phyloP scores from a whole-genome alignment of 2,888 invertebrate species.

The Erebia ligea region DNA sequence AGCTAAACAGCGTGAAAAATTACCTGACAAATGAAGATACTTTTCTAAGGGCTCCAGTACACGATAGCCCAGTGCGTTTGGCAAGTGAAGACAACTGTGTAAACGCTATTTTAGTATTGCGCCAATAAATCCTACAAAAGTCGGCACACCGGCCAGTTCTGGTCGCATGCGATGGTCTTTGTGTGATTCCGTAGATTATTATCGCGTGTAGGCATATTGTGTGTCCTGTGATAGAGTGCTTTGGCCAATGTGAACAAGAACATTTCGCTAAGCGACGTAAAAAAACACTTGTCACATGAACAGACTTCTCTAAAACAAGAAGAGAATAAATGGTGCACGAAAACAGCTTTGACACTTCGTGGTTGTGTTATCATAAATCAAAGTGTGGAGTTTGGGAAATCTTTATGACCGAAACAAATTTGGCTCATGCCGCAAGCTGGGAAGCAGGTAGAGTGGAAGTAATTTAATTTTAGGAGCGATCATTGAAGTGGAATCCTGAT shows the following conservation, averaged over 20 bases:
- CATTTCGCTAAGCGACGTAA: slow-evolving; percentile 31
- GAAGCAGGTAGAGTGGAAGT: slow-evolving; percentile 53
- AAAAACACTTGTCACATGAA: slow-evolving; percentile 39
- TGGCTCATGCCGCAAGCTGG: slow-evolving; percentile 46
- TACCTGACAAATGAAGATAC: slow-evolving; percentile 39
- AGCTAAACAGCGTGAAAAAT: slow-evolving; percentile 37
- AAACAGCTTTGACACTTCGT: slow-evolving; percentile 36
- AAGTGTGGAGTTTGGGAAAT: slow-evolving; percentile 26
- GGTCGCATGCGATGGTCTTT: too few species aligned
- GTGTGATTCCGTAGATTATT: too few species aligned
- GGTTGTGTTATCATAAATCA: slow-evolving; percentile 38
- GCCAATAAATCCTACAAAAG: too few species aligned
- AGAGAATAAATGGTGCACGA: slow-evolving; percentile 36
- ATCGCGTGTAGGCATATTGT: too few species aligned
- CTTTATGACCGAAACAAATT: slow-evolving; percentile 52
- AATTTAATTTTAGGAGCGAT: slow-evolving; percentile 68
- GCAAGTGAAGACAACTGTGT: too few species aligned
- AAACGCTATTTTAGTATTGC: too few species aligned
- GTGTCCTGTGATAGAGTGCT: too few species aligned
- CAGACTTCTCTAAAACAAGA: slow-evolving; percentile 32
- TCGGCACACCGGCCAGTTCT: too few species aligned
- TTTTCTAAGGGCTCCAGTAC: neutral
- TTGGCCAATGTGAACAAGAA: too few species aligned
- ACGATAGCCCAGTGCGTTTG: too few species aligned
- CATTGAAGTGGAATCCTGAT: slow-evolving; percentile 55